Conservation (phyloP, 1,140 invertebrate species). For the Magallana gigas region DNA sequence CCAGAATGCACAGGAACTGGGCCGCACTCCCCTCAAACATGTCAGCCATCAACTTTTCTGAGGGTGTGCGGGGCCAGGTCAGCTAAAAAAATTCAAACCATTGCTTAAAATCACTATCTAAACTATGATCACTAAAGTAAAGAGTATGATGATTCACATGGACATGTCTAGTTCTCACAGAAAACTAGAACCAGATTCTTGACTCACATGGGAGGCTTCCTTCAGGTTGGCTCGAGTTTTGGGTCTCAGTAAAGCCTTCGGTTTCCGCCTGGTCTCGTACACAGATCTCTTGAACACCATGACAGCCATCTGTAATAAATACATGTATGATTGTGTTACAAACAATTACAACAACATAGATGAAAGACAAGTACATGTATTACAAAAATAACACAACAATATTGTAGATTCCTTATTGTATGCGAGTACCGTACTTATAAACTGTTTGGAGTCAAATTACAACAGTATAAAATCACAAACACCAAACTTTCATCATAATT, state of each 20-base stretch:
- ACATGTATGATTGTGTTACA: not conserved
- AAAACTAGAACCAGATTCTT: too few relatives aligned
- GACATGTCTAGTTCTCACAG: too few relatives aligned
- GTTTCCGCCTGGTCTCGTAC: slow-evolving; percentile 77
- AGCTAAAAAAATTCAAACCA: slow-evolving; percentile 60
- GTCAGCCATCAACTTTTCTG: slow-evolving; percentile 77
- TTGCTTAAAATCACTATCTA: not conserved
- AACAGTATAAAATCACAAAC: too few relatives aligned
- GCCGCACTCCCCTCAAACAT: slow-evolving; percentile 80
- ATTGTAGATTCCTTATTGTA: too few relatives aligned
- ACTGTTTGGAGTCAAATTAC: too few relatives aligned
- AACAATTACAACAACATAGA: too few relatives aligned
- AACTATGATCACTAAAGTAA: not conserved
- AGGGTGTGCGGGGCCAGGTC: slow-evolving; percentile 78
- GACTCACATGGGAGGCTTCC: slow-evolving; percentile 64
- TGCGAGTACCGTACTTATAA: too few relatives aligned
- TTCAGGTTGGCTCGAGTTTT: slow-evolving; percentile 78
- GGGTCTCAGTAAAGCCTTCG: slow-evolving; percentile 76
- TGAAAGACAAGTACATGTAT: too few relatives aligned
- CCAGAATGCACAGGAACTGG: slow-evolving; percentile 77
- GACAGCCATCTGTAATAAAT: slow-evolving; percentile 75
- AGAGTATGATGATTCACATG: not conserved
- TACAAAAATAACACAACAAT: too few relatives aligned
- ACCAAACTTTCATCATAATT: too few relatives aligned
- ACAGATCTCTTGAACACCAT: slow-evolving; percentile 78